Percentiles rank a stretch among this genome's conserved stretches.
phyloP scores from a whole-genome alignment of 1,140 invertebrate species.

The Sipha flava region DNA sequence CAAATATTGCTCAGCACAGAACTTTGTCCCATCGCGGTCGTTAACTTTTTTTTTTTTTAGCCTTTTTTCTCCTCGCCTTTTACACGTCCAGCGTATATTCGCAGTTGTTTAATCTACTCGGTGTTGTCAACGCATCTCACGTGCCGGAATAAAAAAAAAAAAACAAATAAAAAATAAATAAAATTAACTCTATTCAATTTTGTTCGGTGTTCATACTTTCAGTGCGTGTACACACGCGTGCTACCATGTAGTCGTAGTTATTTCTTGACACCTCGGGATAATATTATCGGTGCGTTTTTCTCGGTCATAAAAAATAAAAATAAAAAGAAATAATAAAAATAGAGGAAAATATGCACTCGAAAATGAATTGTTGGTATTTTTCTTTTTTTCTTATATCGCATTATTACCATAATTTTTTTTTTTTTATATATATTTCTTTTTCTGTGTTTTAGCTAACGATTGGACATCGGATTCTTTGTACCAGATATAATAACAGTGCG shows the following conservation, averaged over 20 bases:
- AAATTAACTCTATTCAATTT: constrained; percentile 31
- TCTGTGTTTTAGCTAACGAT: constrained; percentile 15
- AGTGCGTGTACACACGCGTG: background rate
- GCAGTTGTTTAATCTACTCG: constrained; percentile 13
- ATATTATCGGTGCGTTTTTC: background rate
- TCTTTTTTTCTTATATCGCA: no score
- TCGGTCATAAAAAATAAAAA: background rate
- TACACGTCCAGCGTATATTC: background rate
- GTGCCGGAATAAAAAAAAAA: constrained; percentile 29
- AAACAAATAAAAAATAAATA: constrained; percentile 16
- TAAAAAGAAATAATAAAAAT: no score
- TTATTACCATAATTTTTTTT: background rate
- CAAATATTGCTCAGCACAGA: constrained; percentile 9
- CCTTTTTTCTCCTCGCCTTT: background rate
- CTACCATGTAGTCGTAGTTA: background rate
- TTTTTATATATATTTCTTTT: background rate
- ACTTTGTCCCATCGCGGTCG: constrained; percentile 21
- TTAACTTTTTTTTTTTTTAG: constrained; percentile 2
- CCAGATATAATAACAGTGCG: background rate
- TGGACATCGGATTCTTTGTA: constrained; percentile 17
- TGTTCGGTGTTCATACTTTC: constrained; percentile 3
- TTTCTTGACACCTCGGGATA: background rate
- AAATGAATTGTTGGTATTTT: background rate
- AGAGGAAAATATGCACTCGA: no score
- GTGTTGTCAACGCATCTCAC: constrained; percentile 22